phyloP scores from a whole-genome alignment of 2,888 invertebrate species.

The Lasiommata megera region DNA sequence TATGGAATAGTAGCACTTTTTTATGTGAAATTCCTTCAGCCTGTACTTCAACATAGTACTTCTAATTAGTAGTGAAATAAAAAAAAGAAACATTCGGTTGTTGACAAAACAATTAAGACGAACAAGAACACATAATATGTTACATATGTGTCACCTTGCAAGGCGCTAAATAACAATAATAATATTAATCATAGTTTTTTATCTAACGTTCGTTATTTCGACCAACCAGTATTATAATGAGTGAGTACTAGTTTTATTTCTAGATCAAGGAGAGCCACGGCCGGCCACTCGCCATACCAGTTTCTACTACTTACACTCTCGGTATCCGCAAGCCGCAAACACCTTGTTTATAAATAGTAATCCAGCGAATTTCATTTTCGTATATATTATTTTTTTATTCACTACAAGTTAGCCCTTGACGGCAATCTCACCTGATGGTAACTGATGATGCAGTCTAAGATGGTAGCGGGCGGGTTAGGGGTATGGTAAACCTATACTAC shows the following conservation, averaged over 20 bases:
- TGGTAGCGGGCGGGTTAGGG: no score
- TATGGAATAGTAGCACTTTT: no score
- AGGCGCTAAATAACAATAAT: background rate
- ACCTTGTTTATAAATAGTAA: background rate
- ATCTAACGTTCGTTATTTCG: constrained; percentile 16
- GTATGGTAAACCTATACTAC: no score
- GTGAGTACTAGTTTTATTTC: constrained; percentile 29
- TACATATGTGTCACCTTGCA: background rate
- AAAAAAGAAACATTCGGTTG: background rate
- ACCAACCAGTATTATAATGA: constrained; percentile 16
- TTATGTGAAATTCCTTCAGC: no score
- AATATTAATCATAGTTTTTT: constrained; percentile 5
- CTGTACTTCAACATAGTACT: no score
- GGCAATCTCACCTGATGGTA: no score
- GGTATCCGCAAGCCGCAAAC: constrained; percentile 7
- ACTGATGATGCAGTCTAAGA: no score
- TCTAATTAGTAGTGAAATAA: no score
- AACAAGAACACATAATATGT: background rate
- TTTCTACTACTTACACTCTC: background rate
- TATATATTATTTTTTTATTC: no score
- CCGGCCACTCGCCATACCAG: constrained; percentile 21
- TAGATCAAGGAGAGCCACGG: constrained; percentile 48
- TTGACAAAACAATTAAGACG: background rate
- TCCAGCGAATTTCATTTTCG: background rate
- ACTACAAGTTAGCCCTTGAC: no score